Base-by-base conservation (phyloP, 2,113 vertebrate genomes). In the Alethe diademata region DNA sequence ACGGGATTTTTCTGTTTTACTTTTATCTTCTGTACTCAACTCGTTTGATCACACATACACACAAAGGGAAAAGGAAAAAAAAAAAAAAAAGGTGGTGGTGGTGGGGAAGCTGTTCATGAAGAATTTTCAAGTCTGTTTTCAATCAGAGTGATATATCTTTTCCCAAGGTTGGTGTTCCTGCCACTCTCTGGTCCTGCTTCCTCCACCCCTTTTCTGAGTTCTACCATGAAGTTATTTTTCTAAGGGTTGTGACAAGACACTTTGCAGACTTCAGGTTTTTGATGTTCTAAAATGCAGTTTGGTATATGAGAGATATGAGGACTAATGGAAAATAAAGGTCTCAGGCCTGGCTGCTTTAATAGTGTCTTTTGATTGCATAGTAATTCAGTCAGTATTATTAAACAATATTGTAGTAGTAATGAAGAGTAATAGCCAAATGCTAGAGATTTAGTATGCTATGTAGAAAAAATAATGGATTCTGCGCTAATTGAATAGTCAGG, bases 61-160 rank as follows among this genome's bases (percentile, higher is more conserved):
- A 62, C 5, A 11, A 84, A 64, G 87, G 2, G 9, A 31, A 9
- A 28, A 69, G 17, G 19, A 18, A 66, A 23, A 12, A 17, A 8
- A 53, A 18, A 50, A 18, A 8, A n/a, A 23, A 16, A 9, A 3
- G 9, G 0, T 6, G 16, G 8, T 2, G 9, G 18, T 19, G 4
- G 10, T 22, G 7, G 16, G 23, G 42, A 36, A 38, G 10, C 8
- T 79, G 57, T 62, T 78, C 57, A 40, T 47, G 58, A 74, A 96
- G 62, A 95, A 84, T 88, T 91, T 91, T 51, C 45, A 97, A 94
- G 56, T 66, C 97, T 98, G 92, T 92, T 98, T 98, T 96, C 93
- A 97, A 97, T 98, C 89, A 97, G 86, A 75, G 6, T 33, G 45
- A 48, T 76, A n/a, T 19, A 78, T 92, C 56, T 80, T 67, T n/a